Evolutionary conservation across 1,140 invertebrate species (phyloP).

Genomic region (Lasaia peninsularis): DNA sequence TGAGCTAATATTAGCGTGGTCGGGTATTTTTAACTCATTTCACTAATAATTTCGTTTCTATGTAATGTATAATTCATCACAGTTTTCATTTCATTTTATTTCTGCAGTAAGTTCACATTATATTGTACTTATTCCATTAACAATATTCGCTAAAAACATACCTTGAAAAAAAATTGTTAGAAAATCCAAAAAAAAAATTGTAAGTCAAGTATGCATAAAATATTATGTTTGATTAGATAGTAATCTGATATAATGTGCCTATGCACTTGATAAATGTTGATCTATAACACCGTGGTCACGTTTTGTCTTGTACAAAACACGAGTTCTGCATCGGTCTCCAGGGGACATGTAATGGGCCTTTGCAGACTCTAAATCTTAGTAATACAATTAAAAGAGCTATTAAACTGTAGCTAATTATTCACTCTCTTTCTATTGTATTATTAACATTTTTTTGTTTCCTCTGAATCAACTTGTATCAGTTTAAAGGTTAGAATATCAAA

Average conservation of each 20-base stretch:
- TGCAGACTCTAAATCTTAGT: neutral
- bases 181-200: conserved; percentile 63
- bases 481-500: neutral
- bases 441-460: neutral
- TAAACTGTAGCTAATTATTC: neutral
- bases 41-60: conserved; percentile 43
- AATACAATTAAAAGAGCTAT: conserved; percentile 2
- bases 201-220: conserved; percentile 68
- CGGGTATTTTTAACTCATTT: conserved; percentile 62
- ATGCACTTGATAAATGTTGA: conserved; percentile 57
- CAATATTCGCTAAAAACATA: conserved; percentile 67
- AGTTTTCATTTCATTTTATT: conserved; percentile 52
- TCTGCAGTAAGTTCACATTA: conserved; percentile 67
- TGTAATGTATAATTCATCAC: conserved; percentile 40
- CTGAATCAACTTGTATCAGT: conserved; percentile 2
- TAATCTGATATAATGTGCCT: conserved; percentile 74
- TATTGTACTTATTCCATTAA: conserved; percentile 76
- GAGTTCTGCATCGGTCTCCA: conserved; percentile 35
- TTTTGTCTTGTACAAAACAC: conserved; percentile 39
- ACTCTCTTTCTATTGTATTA: neutral
- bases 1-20: conserved; percentile 30
- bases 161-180: conserved; percentile 56
- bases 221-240: conserved; percentile 72
- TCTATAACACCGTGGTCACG: conserved; percentile 54
- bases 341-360: conserved; percentile 5